These are phyloP conservation scores for Thalassarche chlororhynchos DNA, from an alignment of 2,113 vertebrate genomes.

Conservation along the genomic window DNA sequence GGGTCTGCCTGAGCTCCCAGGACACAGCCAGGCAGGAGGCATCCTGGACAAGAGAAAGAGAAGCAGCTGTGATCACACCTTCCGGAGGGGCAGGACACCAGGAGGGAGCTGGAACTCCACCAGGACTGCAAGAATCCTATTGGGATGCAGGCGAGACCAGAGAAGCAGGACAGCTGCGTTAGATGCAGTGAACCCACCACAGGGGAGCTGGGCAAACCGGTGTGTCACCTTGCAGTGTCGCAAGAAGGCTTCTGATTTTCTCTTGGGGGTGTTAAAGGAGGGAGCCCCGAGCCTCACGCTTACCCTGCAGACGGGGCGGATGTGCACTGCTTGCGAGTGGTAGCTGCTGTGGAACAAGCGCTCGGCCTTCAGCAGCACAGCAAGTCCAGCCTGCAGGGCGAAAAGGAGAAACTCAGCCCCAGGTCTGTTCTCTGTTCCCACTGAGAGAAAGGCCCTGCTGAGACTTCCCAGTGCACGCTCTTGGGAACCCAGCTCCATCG, in stretches of 20 bases:
- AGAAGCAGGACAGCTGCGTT: background rate
- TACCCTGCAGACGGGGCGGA: slow-evolving; percentile 90
- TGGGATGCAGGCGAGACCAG: background rate
- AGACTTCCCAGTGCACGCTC: accelerated
- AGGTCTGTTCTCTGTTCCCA: background rate
- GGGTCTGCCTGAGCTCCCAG: slow-evolving; percentile 94
- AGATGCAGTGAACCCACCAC: background rate
- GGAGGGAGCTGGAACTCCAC: background rate
- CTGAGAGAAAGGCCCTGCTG: background rate
- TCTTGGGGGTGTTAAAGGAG: background rate
- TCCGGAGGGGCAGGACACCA: background rate
- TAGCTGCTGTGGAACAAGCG: slow-evolving; percentile 97
- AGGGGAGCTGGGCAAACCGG: background rate
- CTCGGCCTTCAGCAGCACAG: slow-evolving; percentile 93
- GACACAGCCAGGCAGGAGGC: slow-evolving; percentile 81
- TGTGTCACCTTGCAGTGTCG: background rate
- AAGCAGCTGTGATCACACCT: background rate
- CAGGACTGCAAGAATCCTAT: background rate
- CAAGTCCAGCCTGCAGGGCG: slow-evolving; percentile 86
- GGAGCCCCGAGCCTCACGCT: background rate
- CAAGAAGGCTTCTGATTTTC: background rate
- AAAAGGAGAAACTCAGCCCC: background rate
- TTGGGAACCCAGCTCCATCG: background rate
- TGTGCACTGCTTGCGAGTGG: slow-evolving; percentile 94
- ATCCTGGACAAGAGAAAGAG: slow-evolving; percentile 72